Conservation (phyloP, 2,888 invertebrate species). For the Acheta domesticus region DNA sequence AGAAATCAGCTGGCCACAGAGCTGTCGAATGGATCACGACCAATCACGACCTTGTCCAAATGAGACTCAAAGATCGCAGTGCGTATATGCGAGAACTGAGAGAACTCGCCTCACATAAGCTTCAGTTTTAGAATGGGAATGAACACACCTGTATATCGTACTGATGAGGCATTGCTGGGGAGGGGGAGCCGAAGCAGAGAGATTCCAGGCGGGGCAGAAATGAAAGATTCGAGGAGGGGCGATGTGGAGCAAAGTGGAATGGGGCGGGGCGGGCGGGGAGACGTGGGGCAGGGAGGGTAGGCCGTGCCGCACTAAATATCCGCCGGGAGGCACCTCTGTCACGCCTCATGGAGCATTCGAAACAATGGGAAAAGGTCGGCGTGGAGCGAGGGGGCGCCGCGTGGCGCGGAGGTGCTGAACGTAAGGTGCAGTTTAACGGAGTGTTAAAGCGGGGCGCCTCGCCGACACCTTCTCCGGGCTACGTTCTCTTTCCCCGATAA, state of each 20-base stretch:
- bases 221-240: neutral
- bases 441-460: neutral
- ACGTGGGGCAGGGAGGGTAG: neutral
- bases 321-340: neutral
- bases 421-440: neutral
- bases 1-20: too few species aligned
- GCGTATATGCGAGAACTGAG: too few species aligned
- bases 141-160: too few species aligned
- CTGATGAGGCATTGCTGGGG: too few species aligned
- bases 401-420: neutral
- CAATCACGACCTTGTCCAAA: too few species aligned
- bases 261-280: neutral
- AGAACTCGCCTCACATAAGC: too few species aligned
- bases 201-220: neutral
- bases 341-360: conserved; percentile 3
- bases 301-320: too few species aligned
- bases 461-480: neutral
- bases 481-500: neutral
- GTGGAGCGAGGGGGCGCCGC: neutral
- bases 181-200: too few species aligned
- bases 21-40: too few species aligned
- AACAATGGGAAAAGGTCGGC: neutral
- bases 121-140: too few species aligned
- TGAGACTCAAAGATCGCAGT: too few species aligned
- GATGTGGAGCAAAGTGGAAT: neutral